These are phyloP conservation scores for Rugalucina vietnamica DNA, from an alignment of 2,888 invertebrate species.

Conservation along the genomic window DNA sequence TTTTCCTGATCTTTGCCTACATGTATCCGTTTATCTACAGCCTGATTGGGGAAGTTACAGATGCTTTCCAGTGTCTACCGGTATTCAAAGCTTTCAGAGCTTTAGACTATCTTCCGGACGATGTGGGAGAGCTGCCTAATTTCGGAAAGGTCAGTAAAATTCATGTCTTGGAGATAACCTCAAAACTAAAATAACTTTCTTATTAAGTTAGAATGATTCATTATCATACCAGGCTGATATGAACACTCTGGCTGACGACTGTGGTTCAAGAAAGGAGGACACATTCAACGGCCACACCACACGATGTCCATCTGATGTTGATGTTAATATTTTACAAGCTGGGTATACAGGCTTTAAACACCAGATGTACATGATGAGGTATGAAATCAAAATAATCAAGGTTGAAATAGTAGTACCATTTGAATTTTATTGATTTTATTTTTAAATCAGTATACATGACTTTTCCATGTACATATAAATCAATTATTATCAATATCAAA, in stretches of 20 bases:
- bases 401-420: too few relatives aligned
- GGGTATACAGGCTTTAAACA: constrained; percentile 42
- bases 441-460: too few relatives aligned
- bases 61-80: constrained; percentile 34
- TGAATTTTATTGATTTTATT: too few relatives aligned
- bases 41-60: constrained; percentile 27
- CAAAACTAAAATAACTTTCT: neutral
- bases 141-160: constrained; percentile 26
- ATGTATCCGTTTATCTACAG: constrained; percentile 17
- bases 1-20: too few relatives aligned
- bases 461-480: too few relatives aligned
- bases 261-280: constrained; percentile 23
- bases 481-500: too few relatives aligned
- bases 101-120: constrained; percentile 33
- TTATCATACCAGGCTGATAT: neutral
- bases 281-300: constrained; percentile 30
- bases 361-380: constrained; percentile 42
- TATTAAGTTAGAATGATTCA: neutral
- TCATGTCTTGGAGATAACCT: neutral
- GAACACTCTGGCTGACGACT: constrained; percentile 20
- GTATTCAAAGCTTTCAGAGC: constrained; percentile 38
- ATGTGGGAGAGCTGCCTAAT: constrained; percentile 17
- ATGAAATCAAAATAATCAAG: too few relatives aligned
- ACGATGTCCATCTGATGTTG: constrained; percentile 25
- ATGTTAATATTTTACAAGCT: constrained; percentile 11